Evolutionary conservation across 2,888 invertebrate species (phyloP), one percentile per base, ranked within the genome.

Genomic region (Xanthia togata): DNA sequence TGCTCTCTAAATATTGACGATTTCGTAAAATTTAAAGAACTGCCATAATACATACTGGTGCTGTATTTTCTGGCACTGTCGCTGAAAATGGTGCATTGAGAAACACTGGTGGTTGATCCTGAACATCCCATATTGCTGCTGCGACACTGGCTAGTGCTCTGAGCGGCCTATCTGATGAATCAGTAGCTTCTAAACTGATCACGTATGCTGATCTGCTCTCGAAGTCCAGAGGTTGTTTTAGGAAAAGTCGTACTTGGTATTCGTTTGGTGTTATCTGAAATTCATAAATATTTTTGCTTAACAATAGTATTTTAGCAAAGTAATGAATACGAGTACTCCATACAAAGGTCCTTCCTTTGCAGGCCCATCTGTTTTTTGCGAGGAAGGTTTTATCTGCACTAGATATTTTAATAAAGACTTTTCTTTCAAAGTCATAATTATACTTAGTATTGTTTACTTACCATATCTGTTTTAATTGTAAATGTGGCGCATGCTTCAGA

Each of bases 41-140:
- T 57, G 6, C 31, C 35, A 35, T 14, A 26, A 8, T 50, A 57
- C 92, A 88, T 92, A 97, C 98, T 77, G 97, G 96, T 2, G 97
- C 95, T 0, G 98, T 98, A 88, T 98, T 98, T 93, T 99, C 98
- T 6, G 97, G 96, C 0, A 98, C 97, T 0, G 98, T 97, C 1
- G 98, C 98, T 8, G 98, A 98, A 90, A 98, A 98, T 0, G 98
- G 98, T 0, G 98, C 98, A 90, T 98, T 98, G 0, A 98, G 92
- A 89, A 99, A 98, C n/a, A 97, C 95, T 0, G 98, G 98, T 12
- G 98, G 98, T 88, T 98, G 98, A 93, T 99, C 98, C 91, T 98
- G 99, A 0, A 98, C 97, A 91, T 99, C 99, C 78, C 97, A 95
- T 11, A 99, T 97, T 60, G 98, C 97, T 0, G 98, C 97, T 0